A percentile compares a stretch with the other conserved stretches of the same genome.
These are phyloP conservation scores for Sebastes taczanowskii DNA, from an alignment of 2,797 vertebrate genomes.

Conservation along the genomic window DNA sequence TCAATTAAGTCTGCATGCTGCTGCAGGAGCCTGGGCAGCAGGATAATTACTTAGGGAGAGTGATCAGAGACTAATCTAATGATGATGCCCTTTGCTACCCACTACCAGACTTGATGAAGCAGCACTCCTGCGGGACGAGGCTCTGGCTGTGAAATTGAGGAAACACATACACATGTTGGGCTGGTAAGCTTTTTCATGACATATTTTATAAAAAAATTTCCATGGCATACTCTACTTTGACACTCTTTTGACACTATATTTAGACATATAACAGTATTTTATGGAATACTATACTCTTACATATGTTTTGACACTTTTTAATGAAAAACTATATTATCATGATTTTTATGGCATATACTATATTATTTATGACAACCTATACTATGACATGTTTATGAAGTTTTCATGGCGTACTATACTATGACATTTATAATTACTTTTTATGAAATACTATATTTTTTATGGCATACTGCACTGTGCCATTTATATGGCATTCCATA, in stretches of 20 bases:
- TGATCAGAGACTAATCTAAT: constrained; percentile 77
- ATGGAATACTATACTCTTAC: too few relatives aligned
- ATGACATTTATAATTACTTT: too few relatives aligned
- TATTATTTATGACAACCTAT: too few relatives aligned
- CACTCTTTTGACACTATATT: too few relatives aligned
- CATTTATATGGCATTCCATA: too few relatives aligned
- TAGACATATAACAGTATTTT: too few relatives aligned
- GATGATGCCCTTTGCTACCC: constrained; percentile 75
- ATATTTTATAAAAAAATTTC: too few relatives aligned
- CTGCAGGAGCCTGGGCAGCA: constrained; percentile 64
- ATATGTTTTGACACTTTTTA: not conserved
- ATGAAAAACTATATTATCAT: not conserved
- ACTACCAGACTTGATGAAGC: constrained; percentile 73
- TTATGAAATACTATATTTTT: not conserved
- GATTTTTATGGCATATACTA: not conserved
- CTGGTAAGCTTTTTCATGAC: fast-evolving
- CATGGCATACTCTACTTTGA: too few relatives aligned
- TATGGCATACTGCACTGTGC: too few relatives aligned
- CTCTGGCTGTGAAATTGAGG: constrained; percentile 45
- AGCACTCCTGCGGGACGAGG: constrained; percentile 60
- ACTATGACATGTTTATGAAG: too few relatives aligned
- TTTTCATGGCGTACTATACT: too few relatives aligned
- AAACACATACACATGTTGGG: constrained; percentile 8
- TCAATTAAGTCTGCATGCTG: constrained; percentile 70
- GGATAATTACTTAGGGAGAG: constrained; percentile 76